Conservation (phyloP, 2,797 vertebrate genomes). For the Coccyzus lansbergi region DNA sequence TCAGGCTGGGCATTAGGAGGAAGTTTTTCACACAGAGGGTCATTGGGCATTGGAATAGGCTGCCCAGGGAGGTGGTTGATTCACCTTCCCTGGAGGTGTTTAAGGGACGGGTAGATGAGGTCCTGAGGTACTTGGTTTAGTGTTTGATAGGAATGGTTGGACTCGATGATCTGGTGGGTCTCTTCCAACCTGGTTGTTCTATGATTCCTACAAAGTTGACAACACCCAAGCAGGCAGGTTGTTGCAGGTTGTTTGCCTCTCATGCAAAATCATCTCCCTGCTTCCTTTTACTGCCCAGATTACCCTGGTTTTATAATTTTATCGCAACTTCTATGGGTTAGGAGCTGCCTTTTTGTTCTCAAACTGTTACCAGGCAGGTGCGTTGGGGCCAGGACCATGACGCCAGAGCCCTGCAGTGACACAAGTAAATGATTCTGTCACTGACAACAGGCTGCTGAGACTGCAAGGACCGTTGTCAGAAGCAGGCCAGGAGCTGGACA, state of each 20-base stretch:
- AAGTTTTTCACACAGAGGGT: too few relatives aligned
- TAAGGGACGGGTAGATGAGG: too few relatives aligned
- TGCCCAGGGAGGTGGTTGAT: too few relatives aligned
- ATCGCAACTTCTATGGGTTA: neutral
- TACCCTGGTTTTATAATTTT: neutral
- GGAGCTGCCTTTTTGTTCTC: neutral
- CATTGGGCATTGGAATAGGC: too few relatives aligned
- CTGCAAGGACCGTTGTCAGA: rapidly evolving
- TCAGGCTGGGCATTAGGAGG: too few relatives aligned
- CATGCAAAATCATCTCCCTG: rapidly evolving
- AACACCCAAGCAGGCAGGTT: neutral
- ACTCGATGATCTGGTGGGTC: too few relatives aligned
- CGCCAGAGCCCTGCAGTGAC: rapidly evolving
- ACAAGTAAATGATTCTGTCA: rapidly evolving
- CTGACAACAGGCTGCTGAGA: neutral
- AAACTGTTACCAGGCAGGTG: neutral
- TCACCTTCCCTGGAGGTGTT: too few relatives aligned
- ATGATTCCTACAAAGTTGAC: neutral
- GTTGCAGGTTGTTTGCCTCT: neutral
- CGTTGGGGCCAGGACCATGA: neutral
- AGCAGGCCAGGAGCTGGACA: neutral
- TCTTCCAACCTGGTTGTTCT: too few relatives aligned
- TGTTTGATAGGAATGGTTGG: too few relatives aligned
- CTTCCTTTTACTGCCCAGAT: neutral
- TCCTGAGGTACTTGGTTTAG: too few relatives aligned